A percentile compares a stretch with the other conserved stretches of the same genome.
Evolutionary conservation across 2,888 invertebrate species (phyloP).

Genomic region (Eupelmus urozonus): DNA sequence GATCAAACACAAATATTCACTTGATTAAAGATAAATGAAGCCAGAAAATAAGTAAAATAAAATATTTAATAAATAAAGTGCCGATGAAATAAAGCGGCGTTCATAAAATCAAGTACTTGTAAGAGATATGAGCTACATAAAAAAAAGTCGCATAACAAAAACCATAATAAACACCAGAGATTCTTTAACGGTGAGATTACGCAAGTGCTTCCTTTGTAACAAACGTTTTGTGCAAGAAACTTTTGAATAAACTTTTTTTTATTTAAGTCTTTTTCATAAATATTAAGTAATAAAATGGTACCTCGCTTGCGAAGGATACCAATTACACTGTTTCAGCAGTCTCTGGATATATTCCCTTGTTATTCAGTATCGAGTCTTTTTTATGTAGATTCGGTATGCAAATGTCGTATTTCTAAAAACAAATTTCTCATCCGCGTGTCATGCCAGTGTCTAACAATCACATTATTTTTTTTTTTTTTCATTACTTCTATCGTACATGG

Average conservation of each 20-base stretch:
- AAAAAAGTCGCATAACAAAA: slow-evolving; percentile 36
- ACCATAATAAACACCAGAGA: slow-evolving; percentile 4
- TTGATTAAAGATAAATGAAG: slow-evolving; percentile 9
- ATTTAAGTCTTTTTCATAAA: slow-evolving; percentile 26
- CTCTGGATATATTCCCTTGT: slow-evolving; percentile 30
- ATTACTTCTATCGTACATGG: neutral
- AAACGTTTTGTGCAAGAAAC: slow-evolving; percentile 42
- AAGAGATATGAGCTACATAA: slow-evolving; percentile 16
- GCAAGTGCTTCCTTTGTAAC: slow-evolving; percentile 11
- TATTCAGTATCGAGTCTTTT: slow-evolving; percentile 39
- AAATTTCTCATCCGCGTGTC: neutral
- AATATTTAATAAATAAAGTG: neutral
- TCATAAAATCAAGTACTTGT: neutral
- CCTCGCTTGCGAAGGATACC: slow-evolving; percentile 27
- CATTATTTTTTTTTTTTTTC: too few species aligned
- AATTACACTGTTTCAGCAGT: slow-evolving; percentile 40
- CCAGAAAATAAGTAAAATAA: slow-evolving; percentile 16
- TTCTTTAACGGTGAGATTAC: neutral
- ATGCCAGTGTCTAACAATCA: slow-evolving; percentile 21
- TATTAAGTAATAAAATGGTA: slow-evolving; percentile 48
- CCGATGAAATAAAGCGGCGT: neutral
- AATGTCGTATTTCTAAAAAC: slow-evolving; percentile 19
- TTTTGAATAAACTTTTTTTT: slow-evolving; percentile 29
- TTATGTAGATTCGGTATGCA: slow-evolving; percentile 30
- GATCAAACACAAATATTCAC: slow-evolving; percentile 22